Conservation (phyloP, 2,113 vertebrate species). For the Todiramphus chloris region DNA sequence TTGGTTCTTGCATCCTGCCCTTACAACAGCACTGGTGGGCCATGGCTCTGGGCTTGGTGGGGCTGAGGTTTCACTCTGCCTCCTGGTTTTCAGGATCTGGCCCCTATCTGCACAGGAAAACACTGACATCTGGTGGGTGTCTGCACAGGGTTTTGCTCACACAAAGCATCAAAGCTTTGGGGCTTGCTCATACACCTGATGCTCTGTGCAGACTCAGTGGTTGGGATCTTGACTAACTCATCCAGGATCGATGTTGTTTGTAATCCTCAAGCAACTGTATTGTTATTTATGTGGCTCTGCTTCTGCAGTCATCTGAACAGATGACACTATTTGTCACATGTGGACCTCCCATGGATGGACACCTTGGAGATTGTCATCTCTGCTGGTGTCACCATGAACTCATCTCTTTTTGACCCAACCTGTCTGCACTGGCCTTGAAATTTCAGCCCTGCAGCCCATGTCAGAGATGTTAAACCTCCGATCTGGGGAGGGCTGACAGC, state of each 20-base stretch:
- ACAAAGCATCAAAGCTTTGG: neutral
- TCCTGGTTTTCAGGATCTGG: neutral
- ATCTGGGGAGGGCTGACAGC: neutral
- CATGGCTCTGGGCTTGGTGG: neutral
- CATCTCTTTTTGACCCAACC: neutral
- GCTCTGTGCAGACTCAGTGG: neutral
- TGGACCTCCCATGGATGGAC: neutral
- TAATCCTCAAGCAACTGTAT: neutral
- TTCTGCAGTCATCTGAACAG: neutral
- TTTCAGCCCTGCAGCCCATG: neutral
- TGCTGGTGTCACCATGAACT: neutral
- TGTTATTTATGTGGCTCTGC: neutral
- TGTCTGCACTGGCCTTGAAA: neutral
- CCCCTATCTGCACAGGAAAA: neutral
- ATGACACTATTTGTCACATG: neutral
- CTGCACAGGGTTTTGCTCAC: neutral
- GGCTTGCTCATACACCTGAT: rapidly evolving
- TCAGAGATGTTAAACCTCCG: neutral
- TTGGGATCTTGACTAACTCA: neutral
- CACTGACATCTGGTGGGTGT: rapidly evolving
- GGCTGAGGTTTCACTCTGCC: neutral
- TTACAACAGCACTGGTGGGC: neutral
- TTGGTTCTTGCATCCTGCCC: neutral
- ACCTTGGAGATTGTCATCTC: neutral
- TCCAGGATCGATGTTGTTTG: neutral